Conservation (phyloP, 2,888 invertebrate species). For the Dasysyrphus tricinctus region DNA sequence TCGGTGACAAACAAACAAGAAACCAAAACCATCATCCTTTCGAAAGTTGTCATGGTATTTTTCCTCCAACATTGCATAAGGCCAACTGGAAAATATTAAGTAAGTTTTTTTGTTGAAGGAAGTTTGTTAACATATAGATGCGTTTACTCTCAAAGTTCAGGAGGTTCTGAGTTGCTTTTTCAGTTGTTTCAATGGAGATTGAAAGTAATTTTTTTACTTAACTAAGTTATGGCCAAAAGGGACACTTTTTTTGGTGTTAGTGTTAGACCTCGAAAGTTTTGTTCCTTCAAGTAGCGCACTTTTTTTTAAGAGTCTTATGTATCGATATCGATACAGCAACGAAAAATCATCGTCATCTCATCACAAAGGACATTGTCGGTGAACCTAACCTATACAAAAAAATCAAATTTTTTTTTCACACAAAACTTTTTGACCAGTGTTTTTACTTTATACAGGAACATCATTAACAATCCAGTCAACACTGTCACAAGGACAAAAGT, state of each 20-base stretch:
- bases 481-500: constrained; percentile 18
- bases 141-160: constrained; percentile 55
- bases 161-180: not conserved
- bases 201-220: constrained; percentile 25
- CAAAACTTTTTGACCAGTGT: constrained; percentile 38
- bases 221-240: constrained; percentile 19
- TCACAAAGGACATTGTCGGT: not conserved
- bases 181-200: not conserved
- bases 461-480: constrained; percentile 44
- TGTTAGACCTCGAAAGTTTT: constrained; percentile 4
- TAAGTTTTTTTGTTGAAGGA: constrained; percentile 36
- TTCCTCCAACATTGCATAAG: constrained; percentile 10
- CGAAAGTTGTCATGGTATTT: constrained; percentile 44
- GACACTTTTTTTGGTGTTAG: not conserved
- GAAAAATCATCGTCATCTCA: not conserved
- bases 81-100: constrained; percentile 29
- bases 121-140: constrained; percentile 61
- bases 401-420: not conserved
- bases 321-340: not conserved
- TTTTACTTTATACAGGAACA: constrained; percentile 12
- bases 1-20: constrained; percentile 6
- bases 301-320: not conserved
- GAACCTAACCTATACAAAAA: not conserved
- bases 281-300: constrained; percentile 8
- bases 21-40: constrained; percentile 12